Percentiles rank a stretch among this genome's conserved stretches.
Evolutionary conservation across 2,888 invertebrate species (phyloP).

Genomic region (Tridacna gigas): DNA sequence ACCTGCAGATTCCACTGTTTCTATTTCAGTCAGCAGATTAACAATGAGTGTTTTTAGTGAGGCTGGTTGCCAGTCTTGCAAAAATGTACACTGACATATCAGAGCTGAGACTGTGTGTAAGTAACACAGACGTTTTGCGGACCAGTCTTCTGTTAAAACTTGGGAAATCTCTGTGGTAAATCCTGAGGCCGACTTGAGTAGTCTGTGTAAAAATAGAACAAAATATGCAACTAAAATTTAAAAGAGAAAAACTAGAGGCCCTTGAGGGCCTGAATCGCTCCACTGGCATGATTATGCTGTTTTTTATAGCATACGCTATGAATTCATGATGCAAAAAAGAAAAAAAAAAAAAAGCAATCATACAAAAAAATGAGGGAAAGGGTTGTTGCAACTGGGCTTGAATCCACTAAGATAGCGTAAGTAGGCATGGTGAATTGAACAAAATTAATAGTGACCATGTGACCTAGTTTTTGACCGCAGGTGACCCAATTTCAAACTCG

Average conservation of each 20-base stretch:
- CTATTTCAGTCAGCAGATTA: conserved; percentile 82
- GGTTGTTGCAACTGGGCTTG: no score
- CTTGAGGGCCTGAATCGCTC: no score
- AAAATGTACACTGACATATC: conserved; percentile 84
- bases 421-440: no score
- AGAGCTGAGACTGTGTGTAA: conserved; percentile 88
- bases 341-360: no score
- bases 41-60: conserved; percentile 75
- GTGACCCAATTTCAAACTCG: no score
- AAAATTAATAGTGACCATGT: no score
- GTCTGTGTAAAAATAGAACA: conserved; percentile 83
- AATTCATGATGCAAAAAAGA: no score
- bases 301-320: no score
- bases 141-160: conserved; percentile 85
- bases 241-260: not conserved
- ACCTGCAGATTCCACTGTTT: conserved; percentile 81
- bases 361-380: no score
- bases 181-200: conserved; percentile 88
- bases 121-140: conserved; percentile 88
- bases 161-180: conserved; percentile 85
- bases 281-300: no score
- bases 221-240: not conserved
- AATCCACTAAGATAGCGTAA: no score
- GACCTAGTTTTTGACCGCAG: no score
- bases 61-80: conserved; percentile 67